Evolutionary conservation across 2,888 invertebrate genomes (phyloP), one percentile per base, ranked within the genome.

Genomic region (Antheraea assamensis): DNA sequence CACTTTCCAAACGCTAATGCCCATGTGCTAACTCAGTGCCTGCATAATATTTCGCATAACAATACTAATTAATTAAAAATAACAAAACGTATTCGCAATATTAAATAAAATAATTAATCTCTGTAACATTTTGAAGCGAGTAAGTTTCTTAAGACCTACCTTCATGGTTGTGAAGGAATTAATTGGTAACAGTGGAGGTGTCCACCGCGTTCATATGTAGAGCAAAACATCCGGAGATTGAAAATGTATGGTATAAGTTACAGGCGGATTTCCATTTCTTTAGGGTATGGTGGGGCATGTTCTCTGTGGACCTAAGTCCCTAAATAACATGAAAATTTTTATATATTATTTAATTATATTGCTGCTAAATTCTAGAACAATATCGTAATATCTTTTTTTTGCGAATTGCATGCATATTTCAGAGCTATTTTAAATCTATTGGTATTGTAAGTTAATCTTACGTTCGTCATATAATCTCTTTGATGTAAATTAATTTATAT

Each of bases 161-260:
- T 87, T 88, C 82, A 78, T 80, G 81, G 84, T 82, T 81, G 82
- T 82, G 79, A 76, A 70, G 70, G 19, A 70, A 58, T 55, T 73
- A 73, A 73, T 73, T 70, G 73, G 75, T 76, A 71, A 79, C 90
- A 58, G 35, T 55, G 31, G 81, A 86, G 88, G 86, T 87, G 85
- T 84, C 83, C 84, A 83, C 84, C 81, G 82, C 82, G 88, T 68
- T 68, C 68, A 68, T 91, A 92, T 91, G 87, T 92, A 88, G 92
- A 92, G 92, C 92, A 91, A 85, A 87, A 88, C 70, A 35, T 73
- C 70, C 70, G 30, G 42, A 73, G 70, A 73, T 73, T 70, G 70
- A 70, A 35, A 64, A 17, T 47, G 27, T n/a, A 27, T 71, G 72
- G 64, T 47, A 35, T 64, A 76, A 74, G 66, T 70, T 66, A 74